Base-by-base conservation (phyloP, 1,140 invertebrate species). In the Sesamia nonagrioides region DNA sequence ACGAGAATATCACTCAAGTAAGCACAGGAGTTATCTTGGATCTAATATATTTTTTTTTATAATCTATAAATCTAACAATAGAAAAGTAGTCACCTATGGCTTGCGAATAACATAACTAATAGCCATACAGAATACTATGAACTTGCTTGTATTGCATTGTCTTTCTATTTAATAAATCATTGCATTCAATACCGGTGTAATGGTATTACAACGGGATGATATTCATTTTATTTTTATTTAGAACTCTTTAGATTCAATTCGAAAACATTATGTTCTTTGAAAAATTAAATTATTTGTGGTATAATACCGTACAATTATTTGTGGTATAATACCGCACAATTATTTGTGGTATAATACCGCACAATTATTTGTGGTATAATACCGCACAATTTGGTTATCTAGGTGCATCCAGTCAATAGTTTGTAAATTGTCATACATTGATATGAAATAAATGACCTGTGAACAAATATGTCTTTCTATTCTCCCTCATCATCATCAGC, bases 61-160 rank as follows among this genome's bases (percentile, higher is more conserved):
- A 90, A n/a, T n/a, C n/a, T 92, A 90, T 91, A 84, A 84, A 87
- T 92, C 91, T 94, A 94, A 94, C 92, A 91, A 88, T 94, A 94
- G 91, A 77, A 75, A 77, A 86, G 80, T 94, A 93, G 89, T 86
- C 84, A 91, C 86, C 89, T 90, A 92, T 94, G 93, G 93, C 93
- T 94, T 94, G 92, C 93, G 61, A 94, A 94, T 94, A 94, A 94
- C 93, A 92, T 87, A 90, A 92, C 91, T 94, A 93, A 94, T 92
- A 83, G 91, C 92, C 92, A 91, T 89, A 88, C 90, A 87, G 84
- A 89, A 89, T 89, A 91, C 88, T 92, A 91, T 90, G 83, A 92
- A 91, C 75, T 91, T 86, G 92, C 92, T 94, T 94, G 82, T 91
- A 85, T 88, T 91, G 92, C 92, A 92, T 92, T 91, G 92, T 92